phyloP scores from a whole-genome alignment of 2,888 invertebrate species.

The Eristalinus aeneus region DNA sequence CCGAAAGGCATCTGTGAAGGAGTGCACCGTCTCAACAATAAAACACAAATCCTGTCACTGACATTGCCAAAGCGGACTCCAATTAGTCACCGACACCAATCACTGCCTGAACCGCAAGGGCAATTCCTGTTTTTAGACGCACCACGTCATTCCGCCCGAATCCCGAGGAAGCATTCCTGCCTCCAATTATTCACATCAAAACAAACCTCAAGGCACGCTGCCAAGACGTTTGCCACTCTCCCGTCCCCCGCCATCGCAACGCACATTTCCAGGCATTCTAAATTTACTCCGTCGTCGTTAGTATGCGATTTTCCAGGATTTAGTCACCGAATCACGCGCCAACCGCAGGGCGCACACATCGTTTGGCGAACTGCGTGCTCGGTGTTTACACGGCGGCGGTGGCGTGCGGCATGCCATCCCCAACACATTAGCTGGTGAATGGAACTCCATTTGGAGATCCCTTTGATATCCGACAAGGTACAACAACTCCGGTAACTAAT shows the following conservation, averaged over 20 bases:
- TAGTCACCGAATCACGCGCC: conserved; percentile 37
- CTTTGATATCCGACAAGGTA: conserved; percentile 56
- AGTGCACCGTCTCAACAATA: background rate
- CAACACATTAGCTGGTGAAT: conserved; percentile 62
- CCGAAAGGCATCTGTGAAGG: background rate
- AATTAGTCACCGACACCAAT: conserved; percentile 45
- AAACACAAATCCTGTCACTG: background rate
- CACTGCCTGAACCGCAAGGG: background rate
- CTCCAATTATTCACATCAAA: conserved; percentile 65
- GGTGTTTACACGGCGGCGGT: conserved; percentile 16
- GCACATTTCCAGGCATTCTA: conserved; percentile 41
- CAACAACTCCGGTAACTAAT: conserved; percentile 40
- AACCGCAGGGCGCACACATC: conserved; percentile 41
- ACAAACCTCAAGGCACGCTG: conserved; percentile 55
- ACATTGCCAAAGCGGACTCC: conserved; percentile 13
- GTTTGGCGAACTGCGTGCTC: conserved; percentile 35
- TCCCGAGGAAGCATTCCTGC: conserved; percentile 15
- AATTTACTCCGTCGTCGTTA: conserved; percentile 49
- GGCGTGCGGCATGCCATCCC: conserved; percentile 12
- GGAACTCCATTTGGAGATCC: conserved; percentile 39
- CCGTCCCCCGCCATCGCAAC: conserved; percentile 29
- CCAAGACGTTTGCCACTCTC: conserved; percentile 58
- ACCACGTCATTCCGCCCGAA: conserved; percentile 34
- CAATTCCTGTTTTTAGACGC: background rate
- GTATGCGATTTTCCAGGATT: conserved; percentile 50